Evolutionary conservation across 2,888 invertebrate species (phyloP).

Genomic region (Napeogenes inachia): DNA sequence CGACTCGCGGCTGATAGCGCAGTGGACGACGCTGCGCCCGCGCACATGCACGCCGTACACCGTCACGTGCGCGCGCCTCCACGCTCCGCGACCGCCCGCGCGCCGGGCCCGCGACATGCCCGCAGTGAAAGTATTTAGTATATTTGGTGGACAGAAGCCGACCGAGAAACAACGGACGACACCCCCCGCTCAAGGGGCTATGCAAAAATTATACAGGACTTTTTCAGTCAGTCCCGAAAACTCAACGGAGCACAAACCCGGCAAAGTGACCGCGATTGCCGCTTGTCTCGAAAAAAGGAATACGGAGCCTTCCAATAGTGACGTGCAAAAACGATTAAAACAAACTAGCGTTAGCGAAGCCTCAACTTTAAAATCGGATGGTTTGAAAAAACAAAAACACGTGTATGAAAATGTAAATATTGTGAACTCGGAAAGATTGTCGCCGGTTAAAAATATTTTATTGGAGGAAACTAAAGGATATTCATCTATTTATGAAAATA

Average conservation of each 20-base stretch:
- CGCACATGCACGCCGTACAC: constrained; percentile 68
- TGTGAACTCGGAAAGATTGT: constrained; percentile 40
- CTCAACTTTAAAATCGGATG: constrained; percentile 53
- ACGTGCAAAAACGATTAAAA: constrained; percentile 59
- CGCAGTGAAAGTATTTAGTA: constrained; percentile 76
- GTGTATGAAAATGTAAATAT: constrained; percentile 74
- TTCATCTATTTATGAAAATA: constrained; percentile 70
- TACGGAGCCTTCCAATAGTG: constrained; percentile 61
- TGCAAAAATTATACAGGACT: constrained; percentile 75
- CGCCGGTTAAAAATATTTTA: constrained; percentile 37
- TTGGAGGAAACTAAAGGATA: constrained; percentile 68
- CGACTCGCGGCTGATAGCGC: constrained; percentile 49
- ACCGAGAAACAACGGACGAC: constrained; percentile 62
- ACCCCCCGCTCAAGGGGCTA: constrained; percentile 57
- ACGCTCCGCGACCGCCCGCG: constrained; percentile 62
- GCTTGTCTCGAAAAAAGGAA: constrained; percentile 69
- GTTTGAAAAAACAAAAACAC: constrained; percentile 47
- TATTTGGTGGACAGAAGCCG: constrained; percentile 76
- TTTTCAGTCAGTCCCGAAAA: constrained; percentile 67
- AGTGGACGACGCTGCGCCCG: constrained; percentile 37
- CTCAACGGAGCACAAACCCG: constrained; percentile 60
- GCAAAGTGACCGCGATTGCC: constrained; percentile 71
- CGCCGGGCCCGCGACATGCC: constrained; percentile 72
- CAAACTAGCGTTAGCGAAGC: constrained; percentile 49
- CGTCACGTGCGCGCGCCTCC: constrained; percentile 71